Conservation (phyloP, 2,113 vertebrate genomes). For the Panthera uncia region DNA sequence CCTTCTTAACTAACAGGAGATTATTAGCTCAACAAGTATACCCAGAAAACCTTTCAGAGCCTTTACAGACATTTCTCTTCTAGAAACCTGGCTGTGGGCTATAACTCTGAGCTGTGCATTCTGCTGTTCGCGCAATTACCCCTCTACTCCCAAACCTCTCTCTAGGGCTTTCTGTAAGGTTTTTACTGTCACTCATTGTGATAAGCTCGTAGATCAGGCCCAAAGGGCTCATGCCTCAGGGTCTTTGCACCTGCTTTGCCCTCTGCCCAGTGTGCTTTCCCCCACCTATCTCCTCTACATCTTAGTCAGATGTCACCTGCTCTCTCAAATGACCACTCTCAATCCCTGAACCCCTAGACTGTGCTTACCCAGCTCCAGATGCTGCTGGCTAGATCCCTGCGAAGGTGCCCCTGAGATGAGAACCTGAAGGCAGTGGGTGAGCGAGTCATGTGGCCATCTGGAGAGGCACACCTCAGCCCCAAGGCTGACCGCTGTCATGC, state of each 20-base stretch:
- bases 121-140: not conserved
- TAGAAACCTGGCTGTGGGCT: not conserved
- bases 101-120: not conserved
- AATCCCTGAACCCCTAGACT: fast-evolving
- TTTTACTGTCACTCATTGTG: not conserved
- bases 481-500: fast-evolving
- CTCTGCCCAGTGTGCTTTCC: not conserved
- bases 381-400: not conserved
- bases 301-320: not conserved
- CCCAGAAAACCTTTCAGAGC: not conserved
- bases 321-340: not conserved
- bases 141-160: no score
- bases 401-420: not conserved
- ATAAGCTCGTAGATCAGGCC: not conserved
- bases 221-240: not conserved
- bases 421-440: not conserved
- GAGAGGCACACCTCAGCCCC: not conserved
- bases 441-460: fast-evolving
- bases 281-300: not conserved
- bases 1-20: not conserved
- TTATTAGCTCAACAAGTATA: not conserved
- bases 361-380: not conserved
- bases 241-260: not conserved
- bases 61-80: not conserved
- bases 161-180: not conserved